A percentile compares a stretch with the other conserved stretches of the same genome.
Conservation (phyloP, 2,797 vertebrate genomes). For the Ibycter americanus region DNA sequence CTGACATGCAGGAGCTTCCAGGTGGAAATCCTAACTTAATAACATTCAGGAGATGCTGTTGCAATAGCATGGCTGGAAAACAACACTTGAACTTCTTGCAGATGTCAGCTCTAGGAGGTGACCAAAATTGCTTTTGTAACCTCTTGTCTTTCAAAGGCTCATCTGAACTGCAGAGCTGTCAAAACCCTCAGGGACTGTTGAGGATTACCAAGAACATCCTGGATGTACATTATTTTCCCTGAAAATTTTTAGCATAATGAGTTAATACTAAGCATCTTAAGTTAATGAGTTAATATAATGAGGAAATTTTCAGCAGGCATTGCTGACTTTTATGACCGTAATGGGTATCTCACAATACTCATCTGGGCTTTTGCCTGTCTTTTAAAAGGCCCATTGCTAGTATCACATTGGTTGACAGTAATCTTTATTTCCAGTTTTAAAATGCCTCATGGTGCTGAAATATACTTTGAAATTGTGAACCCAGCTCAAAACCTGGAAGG, state of each 20-base stretch:
- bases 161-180: not conserved
- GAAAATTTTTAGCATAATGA: not conserved
- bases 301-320: not conserved
- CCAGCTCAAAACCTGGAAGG: not conserved
- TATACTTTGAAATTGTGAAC: not conserved
- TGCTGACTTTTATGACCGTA: not conserved
- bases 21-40: not conserved
- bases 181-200: not conserved
- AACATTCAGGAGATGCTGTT: not conserved
- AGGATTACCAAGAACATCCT: not conserved
- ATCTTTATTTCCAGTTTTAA: not conserved
- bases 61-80: not conserved
- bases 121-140: not conserved
- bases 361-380: not conserved
- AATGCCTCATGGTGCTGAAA: not conserved
- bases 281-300: rapidly evolving
- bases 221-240: not conserved
- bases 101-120: not conserved
- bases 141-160: not conserved
- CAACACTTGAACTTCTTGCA: not conserved
- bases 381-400: not conserved
- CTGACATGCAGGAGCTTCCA: not conserved
- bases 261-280: not conserved
- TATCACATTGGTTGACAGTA: not conserved
- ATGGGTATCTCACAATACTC: not conserved